These are phyloP conservation scores for Dryobotodes eremita DNA, from an alignment of 2,888 invertebrate genomes.

Conservation along the genomic window DNA sequence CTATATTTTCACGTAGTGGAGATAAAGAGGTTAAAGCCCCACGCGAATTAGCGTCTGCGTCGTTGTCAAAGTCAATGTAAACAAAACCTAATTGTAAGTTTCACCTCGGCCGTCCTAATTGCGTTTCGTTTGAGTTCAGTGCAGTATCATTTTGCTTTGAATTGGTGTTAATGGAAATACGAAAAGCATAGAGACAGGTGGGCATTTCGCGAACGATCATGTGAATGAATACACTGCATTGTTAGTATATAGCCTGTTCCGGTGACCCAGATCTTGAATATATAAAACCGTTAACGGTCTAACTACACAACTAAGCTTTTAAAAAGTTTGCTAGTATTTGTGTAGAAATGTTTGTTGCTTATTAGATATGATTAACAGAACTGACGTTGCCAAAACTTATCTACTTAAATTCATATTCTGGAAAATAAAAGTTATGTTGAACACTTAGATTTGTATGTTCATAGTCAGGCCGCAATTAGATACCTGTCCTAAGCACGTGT, in stretches of 20 bases:
- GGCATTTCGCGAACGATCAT: constrained; percentile 41
- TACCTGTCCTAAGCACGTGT: not conserved
- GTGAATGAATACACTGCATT: constrained; percentile 51
- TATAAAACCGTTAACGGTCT: constrained; percentile 22
- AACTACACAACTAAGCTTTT: constrained; percentile 11
- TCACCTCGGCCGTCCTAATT: constrained; percentile 23
- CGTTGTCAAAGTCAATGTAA: constrained; percentile 64
- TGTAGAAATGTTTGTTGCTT: not conserved
- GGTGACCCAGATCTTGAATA: constrained; percentile 62
- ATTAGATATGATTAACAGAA: not conserved
- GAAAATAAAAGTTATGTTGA: not conserved
- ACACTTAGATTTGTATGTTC: not conserved
- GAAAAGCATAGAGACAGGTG: constrained; percentile 27
- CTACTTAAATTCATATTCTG: not conserved
- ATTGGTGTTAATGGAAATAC: constrained; percentile 35
- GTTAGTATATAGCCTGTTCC: constrained; percentile 55
- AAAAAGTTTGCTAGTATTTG: constrained; percentile 1
- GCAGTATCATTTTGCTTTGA: constrained; percentile 11
- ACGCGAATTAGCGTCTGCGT: constrained; percentile 43
- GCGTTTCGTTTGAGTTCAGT: constrained; percentile 22
- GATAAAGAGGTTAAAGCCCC: constrained; percentile 61
- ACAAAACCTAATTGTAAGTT: constrained; percentile 34
- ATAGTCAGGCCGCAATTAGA: not conserved
- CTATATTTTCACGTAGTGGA: constrained; percentile 58
- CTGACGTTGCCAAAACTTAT: not conserved